Conservation (phyloP, 2,113 vertebrate genomes). For the Tetrax tetrax region DNA sequence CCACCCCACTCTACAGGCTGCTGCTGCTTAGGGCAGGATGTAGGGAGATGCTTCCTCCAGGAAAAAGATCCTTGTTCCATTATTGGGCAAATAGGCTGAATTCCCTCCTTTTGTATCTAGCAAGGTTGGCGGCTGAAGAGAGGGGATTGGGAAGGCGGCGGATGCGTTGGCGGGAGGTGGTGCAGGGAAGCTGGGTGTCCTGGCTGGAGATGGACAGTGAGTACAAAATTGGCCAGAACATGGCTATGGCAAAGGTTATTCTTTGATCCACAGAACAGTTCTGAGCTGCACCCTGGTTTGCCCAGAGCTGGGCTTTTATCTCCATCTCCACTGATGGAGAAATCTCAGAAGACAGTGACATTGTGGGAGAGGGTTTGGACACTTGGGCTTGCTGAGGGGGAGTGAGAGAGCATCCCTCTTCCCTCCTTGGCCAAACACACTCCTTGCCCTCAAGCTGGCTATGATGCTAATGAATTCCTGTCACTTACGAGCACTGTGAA, state of each 20-base stretch:
- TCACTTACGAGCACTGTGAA: neutral
- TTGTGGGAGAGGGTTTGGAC: neutral
- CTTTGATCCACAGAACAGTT: neutral
- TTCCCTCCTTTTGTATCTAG: neutral
- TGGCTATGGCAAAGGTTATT: neutral
- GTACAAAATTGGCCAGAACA: neutral
- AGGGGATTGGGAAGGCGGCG: accelerated
- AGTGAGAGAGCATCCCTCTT: neutral
- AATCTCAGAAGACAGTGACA: neutral
- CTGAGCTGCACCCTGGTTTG: neutral
- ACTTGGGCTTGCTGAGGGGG: neutral
- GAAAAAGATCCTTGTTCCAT: neutral
- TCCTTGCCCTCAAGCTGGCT: neutral
- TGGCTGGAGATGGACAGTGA: neutral
- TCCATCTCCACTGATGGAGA: neutral
- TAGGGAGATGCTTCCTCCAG: neutral
- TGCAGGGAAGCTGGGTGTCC: neutral
- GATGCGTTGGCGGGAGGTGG: neutral
- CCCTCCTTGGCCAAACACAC: neutral
- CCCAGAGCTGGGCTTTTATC: neutral
- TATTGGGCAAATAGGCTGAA: neutral
- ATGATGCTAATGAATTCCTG: neutral
- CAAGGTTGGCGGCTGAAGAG: accelerated
- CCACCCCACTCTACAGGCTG: neutral
- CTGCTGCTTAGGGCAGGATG: neutral